phyloP scores from a whole-genome alignment of 2,888 invertebrate species.

The Hirtodrosophila cameraria region DNA sequence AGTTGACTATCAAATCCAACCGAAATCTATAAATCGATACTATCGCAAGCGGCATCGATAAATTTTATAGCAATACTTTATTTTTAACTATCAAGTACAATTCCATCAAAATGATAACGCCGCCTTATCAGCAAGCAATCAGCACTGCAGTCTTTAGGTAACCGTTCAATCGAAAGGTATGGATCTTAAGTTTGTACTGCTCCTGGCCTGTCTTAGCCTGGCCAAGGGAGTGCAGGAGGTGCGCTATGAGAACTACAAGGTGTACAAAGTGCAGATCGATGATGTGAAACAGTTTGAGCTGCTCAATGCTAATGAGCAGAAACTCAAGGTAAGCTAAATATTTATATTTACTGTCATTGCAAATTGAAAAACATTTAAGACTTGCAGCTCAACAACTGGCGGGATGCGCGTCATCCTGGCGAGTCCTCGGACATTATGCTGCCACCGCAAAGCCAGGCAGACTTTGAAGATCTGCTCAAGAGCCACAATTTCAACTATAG shows the following conservation, averaged over 20 bases:
- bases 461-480: conserved; percentile 84
- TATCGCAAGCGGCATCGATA: too few species aligned
- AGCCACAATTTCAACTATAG: conserved; percentile 81
- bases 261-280: conserved; percentile 68
- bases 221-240: conserved; percentile 24
- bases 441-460: conserved; percentile 84
- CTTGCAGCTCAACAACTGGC: conserved; percentile 77
- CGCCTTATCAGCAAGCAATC: conserved; percentile 14
- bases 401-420: conserved; percentile 73
- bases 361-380: neutral
- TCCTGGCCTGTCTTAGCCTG: conserved; percentile 27
- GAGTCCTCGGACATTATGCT: conserved; percentile 86
- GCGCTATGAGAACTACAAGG: conserved; percentile 75
- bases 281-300: conserved; percentile 50
- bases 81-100: too few species aligned
- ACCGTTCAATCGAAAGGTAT: conserved; percentile 19
- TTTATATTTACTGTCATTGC: too few species aligned
- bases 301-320: conserved; percentile 39
- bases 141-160: conserved; percentile 7
- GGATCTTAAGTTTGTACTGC: conserved; percentile 26
- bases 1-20: too few species aligned
- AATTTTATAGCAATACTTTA: too few species aligned
- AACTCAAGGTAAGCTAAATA: conserved; percentile 45
- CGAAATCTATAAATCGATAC: too few species aligned
- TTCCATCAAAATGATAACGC: conserved; percentile 40